Percentiles rank a stretch among this genome's conserved stretches.
These are phyloP conservation scores for Rhingia rostrata DNA, from an alignment of 2,888 invertebrate species.

Conservation along the genomic window DNA sequence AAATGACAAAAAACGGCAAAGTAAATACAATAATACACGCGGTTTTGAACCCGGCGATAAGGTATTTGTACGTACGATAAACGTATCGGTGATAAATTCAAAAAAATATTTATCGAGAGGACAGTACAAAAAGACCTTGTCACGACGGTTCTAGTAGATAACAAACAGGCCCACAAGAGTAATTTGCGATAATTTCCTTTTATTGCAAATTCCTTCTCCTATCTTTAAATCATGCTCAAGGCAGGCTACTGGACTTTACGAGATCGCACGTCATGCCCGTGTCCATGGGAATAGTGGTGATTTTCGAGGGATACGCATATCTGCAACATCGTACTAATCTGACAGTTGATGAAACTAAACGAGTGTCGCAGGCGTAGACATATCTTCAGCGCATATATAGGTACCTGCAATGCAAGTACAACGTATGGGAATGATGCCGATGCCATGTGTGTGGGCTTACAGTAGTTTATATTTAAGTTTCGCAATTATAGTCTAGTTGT, in stretches of 20 bases:
- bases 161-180: constrained; percentile 8
- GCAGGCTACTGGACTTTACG: constrained; percentile 11
- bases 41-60: constrained; percentile 9
- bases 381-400: no score
- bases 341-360: no score
- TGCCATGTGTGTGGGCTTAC: no score
- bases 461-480: no score
- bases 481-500: no score
- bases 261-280: constrained; percentile 7
- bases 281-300: constrained; percentile 11
- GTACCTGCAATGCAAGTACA: no score
- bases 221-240: not conserved
- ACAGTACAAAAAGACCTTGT: not conserved
- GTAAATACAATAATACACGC: constrained; percentile 3
- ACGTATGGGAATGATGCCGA: no score
- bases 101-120: constrained; percentile 5
- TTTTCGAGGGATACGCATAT: constrained; percentile 4
- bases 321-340: constrained; percentile 4
- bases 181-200: constrained; percentile 10
- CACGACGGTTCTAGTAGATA: not conserved
- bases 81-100: constrained; percentile 6
- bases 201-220: not conserved
- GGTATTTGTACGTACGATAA: constrained; percentile 17
- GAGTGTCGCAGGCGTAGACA: no score
- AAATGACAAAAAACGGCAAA: not conserved